These are phyloP conservation scores for Phocides pigmalion DNA, from an alignment of 1,140 invertebrate species.

Conservation along the genomic window DNA sequence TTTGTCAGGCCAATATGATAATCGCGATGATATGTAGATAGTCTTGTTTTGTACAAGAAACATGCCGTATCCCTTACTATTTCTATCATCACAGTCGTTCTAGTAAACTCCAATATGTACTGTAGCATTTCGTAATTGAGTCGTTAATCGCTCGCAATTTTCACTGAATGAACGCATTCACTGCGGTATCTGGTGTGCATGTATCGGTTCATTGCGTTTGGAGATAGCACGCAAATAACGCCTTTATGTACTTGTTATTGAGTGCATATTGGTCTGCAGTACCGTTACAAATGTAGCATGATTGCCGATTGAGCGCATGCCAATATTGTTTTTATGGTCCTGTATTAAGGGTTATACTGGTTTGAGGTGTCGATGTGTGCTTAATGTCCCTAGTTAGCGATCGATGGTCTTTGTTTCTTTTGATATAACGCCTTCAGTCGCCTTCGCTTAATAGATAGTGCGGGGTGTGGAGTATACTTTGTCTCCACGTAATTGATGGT, in stretches of 20 bases:
- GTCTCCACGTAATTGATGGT: neutral
- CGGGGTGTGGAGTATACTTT: conserved; percentile 2
- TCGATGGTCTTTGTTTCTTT: conserved; percentile 35
- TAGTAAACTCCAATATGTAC: conserved; percentile 6
- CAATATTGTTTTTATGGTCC: conserved; percentile 14
- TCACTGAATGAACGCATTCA: conserved; percentile 30
- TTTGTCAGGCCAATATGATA: no score
- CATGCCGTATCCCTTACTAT: neutral
- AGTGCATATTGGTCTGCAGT: conserved; percentile 8
- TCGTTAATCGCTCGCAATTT: conserved; percentile 29
- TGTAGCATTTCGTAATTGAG: conserved; percentile 27
- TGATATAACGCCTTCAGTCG: conserved; percentile 24
- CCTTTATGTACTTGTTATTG: conserved; percentile 12
- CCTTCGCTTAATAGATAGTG: conserved; percentile 1
- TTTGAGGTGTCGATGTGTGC: conserved; percentile 8
- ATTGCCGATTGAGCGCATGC: conserved; percentile 9
- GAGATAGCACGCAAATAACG: conserved; percentile 20
- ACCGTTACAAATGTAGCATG: conserved; percentile 9
- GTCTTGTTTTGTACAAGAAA: conserved; percentile 18
- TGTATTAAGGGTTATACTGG: conserved; percentile 1
- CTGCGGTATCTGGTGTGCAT: conserved; percentile 34
- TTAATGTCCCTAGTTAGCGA: conserved; percentile 3
- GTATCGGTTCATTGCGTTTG: conserved; percentile 3
- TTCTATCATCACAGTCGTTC: neutral
- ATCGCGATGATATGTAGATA: no score